Percentiles rank a stretch among this genome's conserved stretches.
Conservation (phyloP, 1,140 invertebrate genomes). For the Oscheius sp. region DNA sequence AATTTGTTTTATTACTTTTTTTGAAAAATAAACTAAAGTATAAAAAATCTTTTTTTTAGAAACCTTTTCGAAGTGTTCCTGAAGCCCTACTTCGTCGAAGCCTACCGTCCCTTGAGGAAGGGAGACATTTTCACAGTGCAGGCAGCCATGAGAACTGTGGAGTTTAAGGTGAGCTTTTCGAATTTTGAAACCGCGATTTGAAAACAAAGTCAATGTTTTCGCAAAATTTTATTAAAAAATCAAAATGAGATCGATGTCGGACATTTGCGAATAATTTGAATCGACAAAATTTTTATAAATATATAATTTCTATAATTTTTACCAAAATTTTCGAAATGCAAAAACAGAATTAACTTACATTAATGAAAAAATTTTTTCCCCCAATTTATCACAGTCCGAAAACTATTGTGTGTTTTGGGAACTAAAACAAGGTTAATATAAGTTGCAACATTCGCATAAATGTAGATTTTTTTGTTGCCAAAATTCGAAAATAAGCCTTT, state of each 20-base stretch:
- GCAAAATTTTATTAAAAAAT: background rate
- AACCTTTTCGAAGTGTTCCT: conserved; percentile 98
- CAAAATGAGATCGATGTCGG: background rate
- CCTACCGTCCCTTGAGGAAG: conserved; percentile 95
- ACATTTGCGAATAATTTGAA: too few species aligned
- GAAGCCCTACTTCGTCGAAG: conserved; percentile 98
- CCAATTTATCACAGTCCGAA: too few species aligned
- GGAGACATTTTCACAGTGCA: conserved; percentile 97
- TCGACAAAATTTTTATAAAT: too few species aligned
- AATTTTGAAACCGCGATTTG: conserved; percentile 64
- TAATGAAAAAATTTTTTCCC: too few species aligned
- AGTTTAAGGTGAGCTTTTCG: conserved; percentile 82
- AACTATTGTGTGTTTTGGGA: too few species aligned
- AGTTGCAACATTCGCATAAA: too few species aligned
- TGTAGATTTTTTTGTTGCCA: too few species aligned
- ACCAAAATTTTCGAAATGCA: too few species aligned
- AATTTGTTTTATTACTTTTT: background rate
- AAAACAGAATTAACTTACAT: too few species aligned
- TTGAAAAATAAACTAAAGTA: conserved; percentile 65
- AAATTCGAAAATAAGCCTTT: too few species aligned
- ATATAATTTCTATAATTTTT: too few species aligned
- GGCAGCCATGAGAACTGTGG: conserved; percentile 95
- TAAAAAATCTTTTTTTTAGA: conserved; percentile 66
- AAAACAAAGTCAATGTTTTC: conserved; percentile 67
- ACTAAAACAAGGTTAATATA: too few species aligned